Conservation (phyloP, 1,140 invertebrate genomes). For the Eupristina koningsbergeri region DNA sequence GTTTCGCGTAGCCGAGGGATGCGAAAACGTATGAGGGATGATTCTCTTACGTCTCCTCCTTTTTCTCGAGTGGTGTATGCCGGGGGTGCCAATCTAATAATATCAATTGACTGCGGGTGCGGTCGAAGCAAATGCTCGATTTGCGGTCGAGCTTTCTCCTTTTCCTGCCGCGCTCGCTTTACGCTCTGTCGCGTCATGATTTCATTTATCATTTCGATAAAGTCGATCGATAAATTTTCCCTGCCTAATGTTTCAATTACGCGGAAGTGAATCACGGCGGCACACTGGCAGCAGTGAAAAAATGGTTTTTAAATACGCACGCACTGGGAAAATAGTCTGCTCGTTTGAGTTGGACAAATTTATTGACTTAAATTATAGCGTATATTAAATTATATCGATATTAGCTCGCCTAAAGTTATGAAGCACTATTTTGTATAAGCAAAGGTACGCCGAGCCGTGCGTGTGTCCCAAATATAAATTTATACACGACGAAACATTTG, state of each 20-base stretch:
- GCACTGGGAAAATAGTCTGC: neutral
- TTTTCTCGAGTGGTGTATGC: neutral
- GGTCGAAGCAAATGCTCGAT: constrained; percentile 67
- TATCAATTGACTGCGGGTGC: constrained; percentile 69
- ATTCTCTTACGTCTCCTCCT: constrained; percentile 16
- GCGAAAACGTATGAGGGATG: constrained; percentile 6
- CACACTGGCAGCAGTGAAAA: neutral
- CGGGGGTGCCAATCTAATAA: constrained; percentile 73
- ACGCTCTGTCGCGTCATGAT: constrained; percentile 25
- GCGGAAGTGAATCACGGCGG: constrained; percentile 9
- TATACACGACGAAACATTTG: neutral
- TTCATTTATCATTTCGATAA: constrained; percentile 43
- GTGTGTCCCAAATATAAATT: too few species aligned
- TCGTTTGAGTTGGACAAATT: constrained; percentile 20
- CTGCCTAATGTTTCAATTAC: constrained; percentile 39
- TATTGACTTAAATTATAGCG: constrained; percentile 9
- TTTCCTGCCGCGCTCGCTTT: neutral
- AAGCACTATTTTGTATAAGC: constrained; percentile 6
- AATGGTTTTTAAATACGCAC: constrained; percentile 4
- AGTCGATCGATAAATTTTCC: constrained; percentile 43
- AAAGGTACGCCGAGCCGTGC: neutral
- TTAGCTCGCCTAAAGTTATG: constrained; percentile 20
- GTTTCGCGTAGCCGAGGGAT: constrained; percentile 39
- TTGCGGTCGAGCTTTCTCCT: constrained; percentile 56
- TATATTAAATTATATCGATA: neutral